Percentiles rank a stretch among this genome's conserved stretches.
Conservation (phyloP, 2,797 vertebrate species). For the Pelobates cultripes region DNA sequence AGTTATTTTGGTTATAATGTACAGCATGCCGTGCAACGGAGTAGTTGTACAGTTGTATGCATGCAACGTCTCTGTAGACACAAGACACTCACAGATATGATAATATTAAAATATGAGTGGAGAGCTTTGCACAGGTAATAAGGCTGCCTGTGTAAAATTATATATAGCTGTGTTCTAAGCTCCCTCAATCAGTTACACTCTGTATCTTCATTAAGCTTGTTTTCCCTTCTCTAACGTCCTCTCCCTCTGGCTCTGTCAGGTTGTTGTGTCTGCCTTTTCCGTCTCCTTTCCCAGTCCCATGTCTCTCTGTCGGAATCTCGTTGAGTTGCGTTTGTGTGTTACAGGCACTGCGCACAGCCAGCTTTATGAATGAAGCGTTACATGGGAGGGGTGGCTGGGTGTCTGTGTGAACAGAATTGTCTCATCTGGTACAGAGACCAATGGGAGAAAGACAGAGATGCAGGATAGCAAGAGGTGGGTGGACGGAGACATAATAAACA, state of each 20-base stretch:
- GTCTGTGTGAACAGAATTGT: conserved; percentile 43
- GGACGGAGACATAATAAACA: not conserved
- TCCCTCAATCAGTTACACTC: not conserved
- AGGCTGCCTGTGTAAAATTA: not conserved
- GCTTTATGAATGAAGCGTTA: conserved; percentile 50
- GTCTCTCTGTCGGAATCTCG: conserved; percentile 15
- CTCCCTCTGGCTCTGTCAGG: not conserved
- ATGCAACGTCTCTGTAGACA: not conserved
- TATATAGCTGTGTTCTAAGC: not conserved
- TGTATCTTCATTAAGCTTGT: not conserved
- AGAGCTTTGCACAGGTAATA: not conserved
- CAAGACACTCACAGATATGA: not conserved
- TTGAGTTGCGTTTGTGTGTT: conserved; percentile 20
- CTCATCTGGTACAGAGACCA: conserved; percentile 32
- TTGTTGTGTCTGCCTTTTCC: not conserved
- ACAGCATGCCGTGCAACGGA: not conserved
- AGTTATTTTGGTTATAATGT: not conserved
- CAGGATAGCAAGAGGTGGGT: not conserved
- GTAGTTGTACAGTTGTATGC: not conserved
- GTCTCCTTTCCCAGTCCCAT: not conserved
- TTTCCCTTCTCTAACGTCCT: not conserved
- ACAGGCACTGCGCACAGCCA: conserved; percentile 42
- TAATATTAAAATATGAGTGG: too few relatives aligned
- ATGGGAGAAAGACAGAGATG: conserved; percentile 2
- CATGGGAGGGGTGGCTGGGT: conserved; percentile 36